Evolutionary conservation across 2,888 invertebrate genomes (phyloP).

Genomic region (Orchestes rusci): DNA sequence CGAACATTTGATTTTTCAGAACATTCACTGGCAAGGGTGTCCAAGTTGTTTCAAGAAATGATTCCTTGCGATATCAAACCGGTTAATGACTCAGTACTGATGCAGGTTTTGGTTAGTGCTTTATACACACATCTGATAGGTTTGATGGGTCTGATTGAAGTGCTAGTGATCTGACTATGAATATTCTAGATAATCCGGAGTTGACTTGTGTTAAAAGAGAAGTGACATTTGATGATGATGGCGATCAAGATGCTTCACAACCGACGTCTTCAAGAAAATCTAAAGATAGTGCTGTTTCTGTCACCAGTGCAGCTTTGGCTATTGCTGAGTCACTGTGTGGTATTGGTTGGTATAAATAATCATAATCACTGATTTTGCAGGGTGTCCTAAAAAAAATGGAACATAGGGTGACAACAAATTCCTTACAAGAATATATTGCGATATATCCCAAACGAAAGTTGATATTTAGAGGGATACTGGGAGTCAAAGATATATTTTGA

Average conservation of each 20-base stretch:
- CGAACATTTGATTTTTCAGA: slow-evolving; percentile 39
- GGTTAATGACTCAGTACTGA: slow-evolving; percentile 60
- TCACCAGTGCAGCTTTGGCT: slow-evolving; percentile 55
- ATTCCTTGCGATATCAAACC: slow-evolving; percentile 65
- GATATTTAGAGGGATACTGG: no score
- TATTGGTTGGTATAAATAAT: slow-evolving; percentile 43
- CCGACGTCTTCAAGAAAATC: background rate
- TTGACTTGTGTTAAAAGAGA: slow-evolving; percentile 8
- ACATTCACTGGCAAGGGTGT: slow-evolving; percentile 47
- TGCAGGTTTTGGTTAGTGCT: slow-evolving; percentile 64
- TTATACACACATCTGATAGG: slow-evolving; percentile 47
- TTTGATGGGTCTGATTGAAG: no score
- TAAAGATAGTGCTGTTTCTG: slow-evolving; percentile 23
- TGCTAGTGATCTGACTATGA: background rate
- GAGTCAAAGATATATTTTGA: no score
- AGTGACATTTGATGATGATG: slow-evolving; percentile 15
- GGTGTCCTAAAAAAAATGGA: no score
- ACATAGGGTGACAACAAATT: slow-evolving; percentile 1
- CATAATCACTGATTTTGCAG: no score
- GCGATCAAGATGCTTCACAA: background rate
- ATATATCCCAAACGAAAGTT: no score
- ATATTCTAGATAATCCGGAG: slow-evolving; percentile 6
- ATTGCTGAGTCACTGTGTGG: slow-evolving; percentile 72
- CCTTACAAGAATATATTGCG: no score
- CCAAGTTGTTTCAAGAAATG: slow-evolving; percentile 57